phyloP scores from a whole-genome alignment of 1,140 invertebrate species.

The Pemphigus obesinymphae region DNA sequence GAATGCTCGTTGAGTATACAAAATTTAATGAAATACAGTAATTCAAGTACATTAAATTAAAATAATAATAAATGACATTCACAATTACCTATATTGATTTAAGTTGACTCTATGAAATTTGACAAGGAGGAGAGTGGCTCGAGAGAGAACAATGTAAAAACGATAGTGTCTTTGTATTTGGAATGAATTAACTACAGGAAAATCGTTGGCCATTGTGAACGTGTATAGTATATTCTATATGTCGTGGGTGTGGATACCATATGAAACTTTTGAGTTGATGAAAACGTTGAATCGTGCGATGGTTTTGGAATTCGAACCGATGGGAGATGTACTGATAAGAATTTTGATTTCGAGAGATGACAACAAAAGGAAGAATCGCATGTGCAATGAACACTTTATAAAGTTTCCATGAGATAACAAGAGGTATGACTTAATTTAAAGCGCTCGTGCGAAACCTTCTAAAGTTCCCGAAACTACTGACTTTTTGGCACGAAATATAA shows the following conservation, averaged over 20 bases:
- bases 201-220: background rate
- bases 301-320: background rate
- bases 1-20: no score
- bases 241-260: background rate
- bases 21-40: no score
- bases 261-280: background rate
- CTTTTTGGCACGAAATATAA: background rate
- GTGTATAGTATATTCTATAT: background rate
- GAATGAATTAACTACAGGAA: background rate
- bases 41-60: no score
- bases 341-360: background rate
- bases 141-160: background rate
- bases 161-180: background rate
- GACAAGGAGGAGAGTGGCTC: background rate
- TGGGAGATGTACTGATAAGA: background rate
- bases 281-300: background rate
- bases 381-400: background rate
- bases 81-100: background rate
- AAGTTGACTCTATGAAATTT: background rate
- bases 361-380: background rate
- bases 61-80: no score
- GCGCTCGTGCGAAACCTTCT: background rate
- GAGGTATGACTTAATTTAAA: background rate
- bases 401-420: background rate
- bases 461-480: background rate